Evolutionary conservation across 2,888 invertebrate genomes (phyloP).

Genomic region (Drosophila neonasuta): DNA sequence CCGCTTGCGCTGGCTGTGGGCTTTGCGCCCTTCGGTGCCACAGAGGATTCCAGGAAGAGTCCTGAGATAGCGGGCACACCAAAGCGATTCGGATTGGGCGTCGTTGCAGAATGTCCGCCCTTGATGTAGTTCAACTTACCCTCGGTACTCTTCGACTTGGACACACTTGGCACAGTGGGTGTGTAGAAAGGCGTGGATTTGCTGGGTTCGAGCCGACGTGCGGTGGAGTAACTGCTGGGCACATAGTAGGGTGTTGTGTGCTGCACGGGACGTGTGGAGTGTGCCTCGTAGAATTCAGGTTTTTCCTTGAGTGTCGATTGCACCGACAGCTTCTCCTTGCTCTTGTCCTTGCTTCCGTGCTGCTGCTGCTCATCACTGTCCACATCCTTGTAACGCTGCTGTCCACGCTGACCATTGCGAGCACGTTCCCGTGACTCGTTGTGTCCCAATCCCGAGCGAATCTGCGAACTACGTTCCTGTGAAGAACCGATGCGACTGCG

Average conservation of each 20-base stretch:
- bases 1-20: conserved; percentile 52
- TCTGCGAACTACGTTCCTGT: conserved; percentile 50
- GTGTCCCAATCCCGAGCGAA: conserved; percentile 10
- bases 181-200: conserved; percentile 82
- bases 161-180: conserved; percentile 80
- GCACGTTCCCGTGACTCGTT: conserved; percentile 65
- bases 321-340: conserved; percentile 46
- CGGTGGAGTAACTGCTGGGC: conserved; percentile 79
- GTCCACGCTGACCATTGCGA: conserved; percentile 70
- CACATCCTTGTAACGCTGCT: conserved; percentile 72
- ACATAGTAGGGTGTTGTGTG: conserved; percentile 70
- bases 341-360: conserved; percentile 49
- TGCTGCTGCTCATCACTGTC: conserved; percentile 55
- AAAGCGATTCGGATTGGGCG: conserved; percentile 73
- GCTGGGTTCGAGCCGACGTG: conserved; percentile 78
- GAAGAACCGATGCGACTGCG: conserved; percentile 47
- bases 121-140: conserved; percentile 72
- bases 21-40: conserved; percentile 47
- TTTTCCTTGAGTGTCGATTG: conserved; percentile 43
- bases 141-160: conserved; percentile 72
- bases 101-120: conserved; percentile 61
- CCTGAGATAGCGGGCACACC: conserved; percentile 55
- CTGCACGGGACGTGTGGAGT: conserved; percentile 55
- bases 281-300: conserved; percentile 59
- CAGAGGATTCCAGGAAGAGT: conserved; percentile 61